Evolutionary conservation across 2,797 vertebrate species (phyloP).

Genomic region (Petrocephalus sullivani): DNA sequence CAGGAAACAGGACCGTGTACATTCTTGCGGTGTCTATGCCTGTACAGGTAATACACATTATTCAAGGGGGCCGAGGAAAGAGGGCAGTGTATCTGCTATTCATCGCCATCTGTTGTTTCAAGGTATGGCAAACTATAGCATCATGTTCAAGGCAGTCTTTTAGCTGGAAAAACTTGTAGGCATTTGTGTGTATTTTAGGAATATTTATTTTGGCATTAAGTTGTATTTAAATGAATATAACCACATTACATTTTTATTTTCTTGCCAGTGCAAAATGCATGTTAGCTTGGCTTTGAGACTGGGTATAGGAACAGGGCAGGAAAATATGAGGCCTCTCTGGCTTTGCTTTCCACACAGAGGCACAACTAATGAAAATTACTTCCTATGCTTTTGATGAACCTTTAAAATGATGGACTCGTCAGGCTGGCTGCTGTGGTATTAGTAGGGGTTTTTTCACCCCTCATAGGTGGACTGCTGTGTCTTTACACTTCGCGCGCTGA

Average conservation of each 20-base stretch:
- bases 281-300: background rate
- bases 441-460: background rate
- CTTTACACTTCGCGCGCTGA: background rate
- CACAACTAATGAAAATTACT: background rate
- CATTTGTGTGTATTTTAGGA: background rate
- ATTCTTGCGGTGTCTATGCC: conserved; percentile 33
- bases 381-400: background rate
- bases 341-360: background rate
- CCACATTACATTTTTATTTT: background rate
- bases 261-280: background rate
- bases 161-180: background rate
- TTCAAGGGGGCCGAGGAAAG: background rate
- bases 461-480: background rate
- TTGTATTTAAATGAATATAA: background rate
- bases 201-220: background rate
- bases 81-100: background rate
- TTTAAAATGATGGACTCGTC: background rate
- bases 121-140: background rate
- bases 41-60: conserved; percentile 24
- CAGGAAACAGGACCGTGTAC: conserved; percentile 19
- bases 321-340: background rate
- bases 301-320: background rate
- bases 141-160: background rate
- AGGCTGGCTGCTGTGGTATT: background rate
- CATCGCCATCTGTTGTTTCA: background rate